These are phyloP conservation scores for Solea solea DNA, from an alignment of 2,113 vertebrate species.

Conservation along the genomic window DNA sequence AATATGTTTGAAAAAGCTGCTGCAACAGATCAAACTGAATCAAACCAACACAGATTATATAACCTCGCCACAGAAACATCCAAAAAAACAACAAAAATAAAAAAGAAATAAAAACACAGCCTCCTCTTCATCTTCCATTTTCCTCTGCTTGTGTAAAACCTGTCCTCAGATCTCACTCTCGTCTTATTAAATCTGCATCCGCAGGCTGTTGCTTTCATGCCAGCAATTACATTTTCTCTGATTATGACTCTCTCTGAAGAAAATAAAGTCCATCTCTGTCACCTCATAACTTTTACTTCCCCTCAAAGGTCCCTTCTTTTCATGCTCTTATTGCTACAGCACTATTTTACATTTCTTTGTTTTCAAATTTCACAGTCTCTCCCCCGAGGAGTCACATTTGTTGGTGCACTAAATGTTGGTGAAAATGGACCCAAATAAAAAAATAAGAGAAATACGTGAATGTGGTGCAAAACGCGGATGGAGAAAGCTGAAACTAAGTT, in stretches of 20 bases:
- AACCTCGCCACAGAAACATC: slow-evolving; percentile 8
- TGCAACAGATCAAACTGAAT: slow-evolving; percentile 15
- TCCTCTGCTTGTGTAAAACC: neutral
- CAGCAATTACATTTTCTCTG: slow-evolving; percentile 55
- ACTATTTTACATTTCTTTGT: no score
- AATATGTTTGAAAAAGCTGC: no score
- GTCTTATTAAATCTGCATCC: slow-evolving; percentile 36
- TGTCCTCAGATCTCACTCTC: slow-evolving; percentile 24
- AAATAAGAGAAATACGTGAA: no score
- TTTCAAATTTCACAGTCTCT: no score
- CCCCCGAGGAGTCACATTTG: no score
- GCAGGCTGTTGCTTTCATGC: slow-evolving; percentile 7
- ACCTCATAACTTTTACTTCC: slow-evolving; percentile 8
- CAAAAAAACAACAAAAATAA: neutral
- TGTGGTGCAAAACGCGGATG: no score
- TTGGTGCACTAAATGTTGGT: no score
- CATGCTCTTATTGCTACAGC: neutral
- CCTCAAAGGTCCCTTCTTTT: neutral
- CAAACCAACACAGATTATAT: slow-evolving; percentile 17
- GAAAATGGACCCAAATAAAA: no score
- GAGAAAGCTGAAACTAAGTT: no score
- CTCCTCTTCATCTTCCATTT: neutral
- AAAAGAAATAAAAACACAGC: neutral
- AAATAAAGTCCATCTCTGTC: slow-evolving; percentile 8
- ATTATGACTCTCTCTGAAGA: neutral